A percentile compares a stretch with the other conserved stretches of the same genome.
These are phyloP conservation scores for Empis livida DNA, from an alignment of 2,888 invertebrate species.

Conservation along the genomic window DNA sequence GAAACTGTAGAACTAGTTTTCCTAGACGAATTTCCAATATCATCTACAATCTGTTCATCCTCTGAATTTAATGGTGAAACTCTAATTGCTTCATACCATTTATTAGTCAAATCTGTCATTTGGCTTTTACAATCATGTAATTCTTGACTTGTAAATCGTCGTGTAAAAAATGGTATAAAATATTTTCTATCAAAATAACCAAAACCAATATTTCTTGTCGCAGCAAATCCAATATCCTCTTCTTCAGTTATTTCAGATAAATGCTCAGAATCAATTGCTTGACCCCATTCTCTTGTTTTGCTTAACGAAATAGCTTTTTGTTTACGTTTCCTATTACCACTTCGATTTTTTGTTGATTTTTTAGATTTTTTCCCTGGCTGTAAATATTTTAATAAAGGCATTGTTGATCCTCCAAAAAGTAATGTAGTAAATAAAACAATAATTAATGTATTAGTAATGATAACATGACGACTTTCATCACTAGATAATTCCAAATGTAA, in stretches of 20 bases:
- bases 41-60: slow-evolving; percentile 50
- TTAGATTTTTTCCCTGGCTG: slow-evolving; percentile 39
- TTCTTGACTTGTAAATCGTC: slow-evolving; percentile 92
- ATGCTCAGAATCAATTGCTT: slow-evolving; percentile 87
- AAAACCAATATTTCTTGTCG: slow-evolving; percentile 71
- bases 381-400: slow-evolving; percentile 90
- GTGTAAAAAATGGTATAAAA: slow-evolving; percentile 90
- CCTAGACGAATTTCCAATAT: neutral
- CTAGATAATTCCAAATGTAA: slow-evolving; percentile 82
- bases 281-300: slow-evolving; percentile 97
- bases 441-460: slow-evolving; percentile 88
- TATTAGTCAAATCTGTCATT: slow-evolving; percentile 91
- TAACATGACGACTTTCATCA: slow-evolving; percentile 87
- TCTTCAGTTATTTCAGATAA: slow-evolving; percentile 87
- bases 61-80: slow-evolving; percentile 79
- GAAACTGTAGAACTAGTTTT: no score
- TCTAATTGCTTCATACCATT: slow-evolving; percentile 94
- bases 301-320: slow-evolving; percentile 82
- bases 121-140: slow-evolving; percentile 91
- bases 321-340: slow-evolving; percentile 44
- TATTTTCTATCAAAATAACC: slow-evolving; percentile 85
- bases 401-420: slow-evolving; percentile 91
- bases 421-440: slow-evolving; percentile 93
- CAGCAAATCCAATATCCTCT: slow-evolving; percentile 69
- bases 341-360: slow-evolving; percentile 32